phyloP scores from a whole-genome alignment of 2,888 invertebrate genomes.

The Argynnis bischoffii region DNA sequence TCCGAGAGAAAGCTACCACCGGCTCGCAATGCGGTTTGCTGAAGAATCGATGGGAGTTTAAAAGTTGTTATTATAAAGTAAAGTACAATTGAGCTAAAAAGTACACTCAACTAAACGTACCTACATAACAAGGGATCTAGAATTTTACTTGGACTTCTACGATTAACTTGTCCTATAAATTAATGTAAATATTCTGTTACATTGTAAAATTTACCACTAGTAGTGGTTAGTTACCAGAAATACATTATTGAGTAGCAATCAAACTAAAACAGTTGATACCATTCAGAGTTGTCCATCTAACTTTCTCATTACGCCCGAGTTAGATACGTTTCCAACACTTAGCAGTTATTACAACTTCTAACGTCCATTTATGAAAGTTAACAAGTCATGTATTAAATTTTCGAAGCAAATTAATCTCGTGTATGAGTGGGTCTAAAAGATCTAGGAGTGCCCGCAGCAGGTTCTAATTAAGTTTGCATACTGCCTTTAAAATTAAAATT shows the following conservation, averaged over 20 bases:
- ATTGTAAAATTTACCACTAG: background rate
- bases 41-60: no score
- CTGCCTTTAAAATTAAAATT: constrained; percentile 38
- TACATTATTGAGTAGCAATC: constrained; percentile 22
- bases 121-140: no score
- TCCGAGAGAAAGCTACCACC: no score
- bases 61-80: no score
- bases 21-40: no score
- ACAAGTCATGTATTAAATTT: constrained; percentile 35
- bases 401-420: constrained; percentile 33
- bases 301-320: constrained; percentile 18
- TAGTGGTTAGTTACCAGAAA: constrained; percentile 19
- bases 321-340: constrained; percentile 12
- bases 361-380: constrained; percentile 24
- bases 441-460: constrained; percentile 27
- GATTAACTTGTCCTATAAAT: no score
- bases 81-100: no score
- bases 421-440: constrained; percentile 34
- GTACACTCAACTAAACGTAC: no score
- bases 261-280: constrained; percentile 22
- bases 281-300: constrained; percentile 8
- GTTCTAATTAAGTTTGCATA: constrained; percentile 39
- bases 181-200: background rate
- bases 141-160: no score
- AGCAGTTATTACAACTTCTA: constrained; percentile 18